Evolutionary conservation across 2,888 invertebrate genomes (phyloP).

Genomic region (Belgica antarctica): DNA sequence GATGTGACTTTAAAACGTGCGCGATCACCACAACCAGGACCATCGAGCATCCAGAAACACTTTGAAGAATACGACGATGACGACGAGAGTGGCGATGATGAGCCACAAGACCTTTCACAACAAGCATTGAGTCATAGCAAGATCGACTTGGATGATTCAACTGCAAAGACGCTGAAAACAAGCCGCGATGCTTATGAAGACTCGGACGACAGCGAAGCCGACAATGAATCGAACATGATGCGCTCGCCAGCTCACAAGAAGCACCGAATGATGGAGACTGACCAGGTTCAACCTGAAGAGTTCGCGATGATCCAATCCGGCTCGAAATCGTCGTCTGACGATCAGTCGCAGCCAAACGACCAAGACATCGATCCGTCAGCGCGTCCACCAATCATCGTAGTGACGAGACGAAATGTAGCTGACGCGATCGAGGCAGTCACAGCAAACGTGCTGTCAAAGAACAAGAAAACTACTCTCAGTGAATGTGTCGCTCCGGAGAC

Average conservation of each 20-base stretch:
- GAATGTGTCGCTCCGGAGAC: constrained; percentile 46
- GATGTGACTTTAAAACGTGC: constrained; percentile 6
- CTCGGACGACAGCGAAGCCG: constrained; percentile 48
- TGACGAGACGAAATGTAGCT: constrained; percentile 62
- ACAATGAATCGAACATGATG: constrained; percentile 44
- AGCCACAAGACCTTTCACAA: constrained; percentile 39
- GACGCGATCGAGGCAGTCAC: constrained; percentile 51
- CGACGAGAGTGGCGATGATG: constrained; percentile 33
- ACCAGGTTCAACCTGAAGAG: constrained; percentile 46
- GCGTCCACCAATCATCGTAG: constrained; percentile 70
- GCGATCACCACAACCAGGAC: constrained; percentile 36
- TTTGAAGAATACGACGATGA: constrained; percentile 32
- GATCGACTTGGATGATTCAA: constrained; percentile 13
- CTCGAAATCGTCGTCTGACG: constrained; percentile 19
- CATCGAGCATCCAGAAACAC: constrained; percentile 11
- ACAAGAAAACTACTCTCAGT: constrained; percentile 47
- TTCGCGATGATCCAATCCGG: constrained; percentile 32
- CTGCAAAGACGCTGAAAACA: constrained; percentile 42
- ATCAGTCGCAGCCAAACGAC: not conserved
- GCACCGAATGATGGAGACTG: constrained; percentile 45
- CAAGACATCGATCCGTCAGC: constrained; percentile 47
- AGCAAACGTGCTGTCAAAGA: constrained; percentile 48
- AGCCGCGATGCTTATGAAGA: constrained; percentile 27
- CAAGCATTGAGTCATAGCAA: constrained; percentile 18
- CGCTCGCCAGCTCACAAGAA: constrained; percentile 45